These are phyloP conservation scores for Tragelaphus oryx DNA, from an alignment of 2,797 vertebrate species.

Conservation along the genomic window DNA sequence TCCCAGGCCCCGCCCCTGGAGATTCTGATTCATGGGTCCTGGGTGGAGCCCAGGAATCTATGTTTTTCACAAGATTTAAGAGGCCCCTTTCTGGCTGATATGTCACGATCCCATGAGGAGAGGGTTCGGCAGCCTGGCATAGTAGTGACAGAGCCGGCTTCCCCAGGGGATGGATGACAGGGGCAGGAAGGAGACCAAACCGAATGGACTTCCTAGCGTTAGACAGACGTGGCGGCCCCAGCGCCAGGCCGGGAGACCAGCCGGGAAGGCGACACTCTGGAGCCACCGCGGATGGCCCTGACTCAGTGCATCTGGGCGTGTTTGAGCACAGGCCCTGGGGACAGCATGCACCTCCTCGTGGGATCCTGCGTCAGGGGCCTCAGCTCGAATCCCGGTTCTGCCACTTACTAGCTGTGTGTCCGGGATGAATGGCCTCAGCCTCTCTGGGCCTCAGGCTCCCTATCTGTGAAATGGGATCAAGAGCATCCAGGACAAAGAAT, in stretches of 20 bases:
- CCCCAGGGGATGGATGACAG: constrained; percentile 21
- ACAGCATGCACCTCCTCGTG: not conserved
- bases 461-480: not conserved
- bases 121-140: constrained; percentile 22
- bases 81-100: constrained; percentile 41
- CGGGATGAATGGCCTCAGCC: not conserved
- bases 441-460: not conserved
- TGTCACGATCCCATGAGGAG: not conserved
- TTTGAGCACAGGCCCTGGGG: constrained; percentile 17
- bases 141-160: not conserved
- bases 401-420: not conserved
- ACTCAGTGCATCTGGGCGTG: constrained; percentile 6
- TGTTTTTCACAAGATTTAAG: constrained; percentile 67
- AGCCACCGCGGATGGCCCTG: not conserved
- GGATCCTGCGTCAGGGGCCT: not conserved
- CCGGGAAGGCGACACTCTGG: constrained; percentile 50
- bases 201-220: constrained; percentile 20
- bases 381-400: constrained; percentile 26
- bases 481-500: not conserved
- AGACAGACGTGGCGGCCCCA: not conserved
- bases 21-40: constrained; percentile 69
- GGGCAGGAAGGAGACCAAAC: constrained; percentile 55
- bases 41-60: constrained; percentile 67
- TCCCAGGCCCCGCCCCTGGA: constrained; percentile 71
- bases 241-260: constrained; percentile 10